Conservation (phyloP, 2,113 vertebrate genomes). For the Bungarus multicinctus region DNA sequence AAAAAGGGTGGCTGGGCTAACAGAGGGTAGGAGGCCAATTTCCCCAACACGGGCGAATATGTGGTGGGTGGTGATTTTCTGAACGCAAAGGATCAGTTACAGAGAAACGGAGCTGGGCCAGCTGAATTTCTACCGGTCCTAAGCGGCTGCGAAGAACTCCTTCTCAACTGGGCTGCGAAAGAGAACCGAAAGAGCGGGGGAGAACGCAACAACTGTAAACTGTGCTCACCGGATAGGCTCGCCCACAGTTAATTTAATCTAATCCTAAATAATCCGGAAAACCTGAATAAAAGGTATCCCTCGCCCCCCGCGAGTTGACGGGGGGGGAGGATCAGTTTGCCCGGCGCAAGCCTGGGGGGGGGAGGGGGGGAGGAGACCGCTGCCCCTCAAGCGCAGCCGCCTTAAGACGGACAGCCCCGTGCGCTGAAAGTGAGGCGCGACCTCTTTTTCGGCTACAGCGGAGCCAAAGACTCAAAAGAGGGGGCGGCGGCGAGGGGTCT, state of each 20-base stretch:
- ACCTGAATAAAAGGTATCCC: not conserved
- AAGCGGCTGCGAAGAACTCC: not conserved
- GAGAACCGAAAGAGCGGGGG: not conserved
- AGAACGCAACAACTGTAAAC: not conserved
- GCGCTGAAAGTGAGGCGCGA: not conserved
- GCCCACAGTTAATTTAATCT: not conserved
- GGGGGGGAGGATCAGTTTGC: not conserved
- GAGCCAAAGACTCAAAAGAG: not conserved
- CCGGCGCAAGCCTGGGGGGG: not conserved
- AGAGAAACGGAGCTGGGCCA: not conserved
- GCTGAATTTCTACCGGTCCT: not conserved
- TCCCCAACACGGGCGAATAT: not conserved
- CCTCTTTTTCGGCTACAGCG: not conserved
- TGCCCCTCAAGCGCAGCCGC: not conserved
- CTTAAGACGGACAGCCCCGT: not conserved
- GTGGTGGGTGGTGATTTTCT: too few species aligned
- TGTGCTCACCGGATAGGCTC: not conserved
- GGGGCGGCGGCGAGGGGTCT: not conserved
- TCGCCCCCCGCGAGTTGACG: not conserved
- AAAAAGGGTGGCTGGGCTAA: not conserved
- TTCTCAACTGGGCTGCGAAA: not conserved
- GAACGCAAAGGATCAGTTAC: too few species aligned
- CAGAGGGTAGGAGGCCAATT: not conserved
- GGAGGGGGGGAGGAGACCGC: not conserved
- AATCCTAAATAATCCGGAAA: not conserved